Evolutionary conservation across 2,888 invertebrate species (phyloP), one percentile per base, ranked within the genome.

Genomic region (Tubulanus polymorphus): DNA sequence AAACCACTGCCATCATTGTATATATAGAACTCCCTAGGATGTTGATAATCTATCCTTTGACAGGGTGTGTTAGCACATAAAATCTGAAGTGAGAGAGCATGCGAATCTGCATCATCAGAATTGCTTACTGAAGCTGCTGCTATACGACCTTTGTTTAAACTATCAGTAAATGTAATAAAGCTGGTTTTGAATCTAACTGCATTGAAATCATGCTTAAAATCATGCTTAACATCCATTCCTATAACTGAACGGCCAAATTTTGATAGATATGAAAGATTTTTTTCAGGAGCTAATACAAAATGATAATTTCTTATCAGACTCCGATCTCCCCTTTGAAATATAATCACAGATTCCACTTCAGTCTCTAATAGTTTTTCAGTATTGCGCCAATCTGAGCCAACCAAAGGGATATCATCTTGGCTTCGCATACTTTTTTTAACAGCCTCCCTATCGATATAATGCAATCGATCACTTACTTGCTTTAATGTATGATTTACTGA

Each of bases 1-100:
- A 52, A 52, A 12, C 52, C 52, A 47, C 46, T 41, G n/a, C n/a
- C 15, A 15, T 52, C 52, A 46, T 52, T 46, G 41, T 45, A 52
- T 20, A 52, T 26, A 27, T 47, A 46, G 10, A 45, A 8, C 20
- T 27, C 46, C 46, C 10, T 15, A 27, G 26, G 25, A 45, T 52
- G 52, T 18, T 23, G n/a, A 52, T 46, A 52, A 5, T 15, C 3
- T n/a, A 29, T 18, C 28, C 46, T 23, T 8, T 45, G n/a, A 46
- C 45, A 52, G 6, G 52, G 45, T 23, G 46, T 26, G 30, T 52
- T 52, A 3, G 27, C 10, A 8, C 41, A 45, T 10, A 52, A 15
- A 6, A 52, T 47, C 15, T 45, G 18, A 3, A 52, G 23, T 10
- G 45, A 28, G 6, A 51, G 15, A 15, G 45, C 41, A 51, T 51